Percentiles rank a stretch among this genome's conserved stretches.
These are phyloP conservation scores for Arctopsyche grandis DNA, from an alignment of 1,140 invertebrate species.

Conservation along the genomic window DNA sequence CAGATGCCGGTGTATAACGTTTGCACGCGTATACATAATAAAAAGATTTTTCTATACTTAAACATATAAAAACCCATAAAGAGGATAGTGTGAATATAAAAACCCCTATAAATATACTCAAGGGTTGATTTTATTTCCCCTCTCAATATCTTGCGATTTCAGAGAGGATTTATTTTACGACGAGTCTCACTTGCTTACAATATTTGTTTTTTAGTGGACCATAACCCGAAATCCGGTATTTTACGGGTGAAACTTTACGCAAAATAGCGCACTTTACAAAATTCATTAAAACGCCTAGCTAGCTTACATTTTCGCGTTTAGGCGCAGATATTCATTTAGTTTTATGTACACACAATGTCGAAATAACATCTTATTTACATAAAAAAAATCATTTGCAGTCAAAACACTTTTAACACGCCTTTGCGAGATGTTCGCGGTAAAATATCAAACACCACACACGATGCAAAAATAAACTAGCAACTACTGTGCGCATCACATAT, in stretches of 20 bases:
- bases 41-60: slow-evolving; percentile 29
- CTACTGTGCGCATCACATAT: too few species aligned
- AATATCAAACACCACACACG: too few species aligned
- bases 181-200: slow-evolving; percentile 43
- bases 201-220: slow-evolving; percentile 45
- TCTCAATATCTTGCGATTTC: slow-evolving; percentile 43
- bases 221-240: slow-evolving; percentile 35
- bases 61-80: slow-evolving; percentile 25
- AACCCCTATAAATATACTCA: slow-evolving; percentile 44
- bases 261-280: slow-evolving; percentile 27
- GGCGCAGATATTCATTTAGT: neutral
- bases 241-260: slow-evolving; percentile 28
- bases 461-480: too few species aligned
- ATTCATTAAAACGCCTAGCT: slow-evolving; percentile 25
- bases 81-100: slow-evolving; percentile 45
- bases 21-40: neutral
- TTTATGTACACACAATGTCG: neutral
- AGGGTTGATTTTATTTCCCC: slow-evolving; percentile 49
- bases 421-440: neutral
- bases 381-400: too few species aligned
- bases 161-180: slow-evolving; percentile 46
- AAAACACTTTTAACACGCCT: neutral
- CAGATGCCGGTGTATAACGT: neutral
- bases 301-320: slow-evolving; percentile 1
- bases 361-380: neutral